Percentiles rank a stretch among this genome's conserved stretches.
phyloP scores from a whole-genome alignment of 2,113 vertebrate genomes.

The Aptenodytes patagonicus region DNA sequence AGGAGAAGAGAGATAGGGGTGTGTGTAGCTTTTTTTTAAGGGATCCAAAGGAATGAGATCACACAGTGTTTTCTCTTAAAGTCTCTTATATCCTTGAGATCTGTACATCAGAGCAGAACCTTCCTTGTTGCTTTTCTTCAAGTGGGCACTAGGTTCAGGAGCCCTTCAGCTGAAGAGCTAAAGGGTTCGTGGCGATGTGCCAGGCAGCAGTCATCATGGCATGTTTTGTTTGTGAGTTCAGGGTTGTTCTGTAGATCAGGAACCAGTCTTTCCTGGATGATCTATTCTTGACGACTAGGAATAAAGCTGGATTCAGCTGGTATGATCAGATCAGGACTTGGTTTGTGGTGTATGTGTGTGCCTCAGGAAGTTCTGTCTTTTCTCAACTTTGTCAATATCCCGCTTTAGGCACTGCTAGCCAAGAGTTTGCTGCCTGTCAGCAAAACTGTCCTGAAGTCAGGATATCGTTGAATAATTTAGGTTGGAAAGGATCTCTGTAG shows the following conservation, averaged over 20 bases:
- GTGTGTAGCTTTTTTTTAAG: not conserved
- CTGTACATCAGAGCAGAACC: not conserved
- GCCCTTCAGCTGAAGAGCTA: not conserved
- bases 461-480: not conserved
- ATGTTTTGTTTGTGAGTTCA: not conserved
- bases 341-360: accelerated
- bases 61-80: not conserved
- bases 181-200: accelerated
- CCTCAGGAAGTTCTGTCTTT: not conserved
- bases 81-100: not conserved
- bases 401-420: not conserved
- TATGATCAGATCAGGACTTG: not conserved
- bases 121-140: not conserved
- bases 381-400: accelerated
- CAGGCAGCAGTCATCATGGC: not conserved
- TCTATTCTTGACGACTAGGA: not conserved
- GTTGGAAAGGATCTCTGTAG: not conserved
- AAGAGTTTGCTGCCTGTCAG: not conserved
- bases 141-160: not conserved
- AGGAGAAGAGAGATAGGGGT: no score
- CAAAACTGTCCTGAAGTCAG: not conserved
- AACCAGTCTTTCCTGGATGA: not conserved
- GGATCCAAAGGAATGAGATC: not conserved
- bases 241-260: not conserved
- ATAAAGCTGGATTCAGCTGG: not conserved